Evolutionary conservation across 2,888 invertebrate genomes (phyloP).

Genomic region (Nasonia oneida): DNA sequence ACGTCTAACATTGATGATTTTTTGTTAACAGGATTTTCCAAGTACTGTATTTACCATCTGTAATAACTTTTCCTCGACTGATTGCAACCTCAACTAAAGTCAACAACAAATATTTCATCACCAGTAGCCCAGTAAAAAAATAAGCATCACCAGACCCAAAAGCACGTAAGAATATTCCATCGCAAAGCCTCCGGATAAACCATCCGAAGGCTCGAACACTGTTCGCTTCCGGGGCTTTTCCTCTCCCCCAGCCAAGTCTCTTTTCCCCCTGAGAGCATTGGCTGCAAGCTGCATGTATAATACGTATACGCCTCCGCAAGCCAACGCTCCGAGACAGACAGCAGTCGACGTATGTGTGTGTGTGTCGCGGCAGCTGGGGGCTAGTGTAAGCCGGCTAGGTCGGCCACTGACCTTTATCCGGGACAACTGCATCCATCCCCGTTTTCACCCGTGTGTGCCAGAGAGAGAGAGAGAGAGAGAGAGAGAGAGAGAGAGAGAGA

Average conservation of each 20-base stretch:
- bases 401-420: constrained; percentile 77
- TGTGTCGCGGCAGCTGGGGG: constrained; percentile 62
- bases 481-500: not conserved
- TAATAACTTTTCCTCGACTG: too few relatives aligned
- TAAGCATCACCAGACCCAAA: not conserved
- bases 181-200: not conserved
- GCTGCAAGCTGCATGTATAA: not conserved
- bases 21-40: too few relatives aligned
- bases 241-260: constrained; percentile 9
- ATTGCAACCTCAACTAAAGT: too few relatives aligned
- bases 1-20: too few relatives aligned
- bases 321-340: not conserved
- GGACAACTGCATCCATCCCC: constrained; percentile 77
- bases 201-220: not conserved
- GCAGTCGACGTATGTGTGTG: not conserved
- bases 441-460: constrained; percentile 67
- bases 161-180: not conserved
- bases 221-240: not conserved
- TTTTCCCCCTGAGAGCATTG: not conserved
- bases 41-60: too few relatives aligned
- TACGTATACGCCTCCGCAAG: not conserved
- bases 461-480: not conserved
- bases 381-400: constrained; percentile 75
- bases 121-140: not conserved
- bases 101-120: too few relatives aligned